These are phyloP conservation scores for Eumeta japonica DNA, from an alignment of 1,140 invertebrate genomes.

Conservation along the genomic window DNA sequence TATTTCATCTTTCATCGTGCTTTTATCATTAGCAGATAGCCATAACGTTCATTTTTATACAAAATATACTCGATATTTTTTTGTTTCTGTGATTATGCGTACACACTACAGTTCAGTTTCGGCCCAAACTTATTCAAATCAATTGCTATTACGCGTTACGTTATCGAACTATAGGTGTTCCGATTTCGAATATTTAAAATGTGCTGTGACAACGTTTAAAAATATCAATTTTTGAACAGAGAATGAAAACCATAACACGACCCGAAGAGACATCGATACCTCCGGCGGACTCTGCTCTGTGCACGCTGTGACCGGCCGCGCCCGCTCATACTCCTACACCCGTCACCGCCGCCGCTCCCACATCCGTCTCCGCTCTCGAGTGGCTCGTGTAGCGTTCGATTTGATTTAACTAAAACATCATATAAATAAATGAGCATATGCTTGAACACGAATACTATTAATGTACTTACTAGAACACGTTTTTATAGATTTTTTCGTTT, in stretches of 20 bases:
- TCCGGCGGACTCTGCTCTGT: constrained; percentile 28
- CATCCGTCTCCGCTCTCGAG: too few relatives aligned
- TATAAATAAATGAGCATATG: too few relatives aligned
- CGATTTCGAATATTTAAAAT: background rate
- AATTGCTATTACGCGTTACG: background rate
- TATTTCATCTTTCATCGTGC: background rate
- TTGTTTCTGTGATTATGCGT: background rate
- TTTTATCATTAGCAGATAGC: background rate
- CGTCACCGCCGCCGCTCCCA: too few relatives aligned
- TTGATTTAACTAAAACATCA: too few relatives aligned
- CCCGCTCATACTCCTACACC: too few relatives aligned
- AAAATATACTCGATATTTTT: too few relatives aligned
- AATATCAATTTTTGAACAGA: constrained; percentile 23
- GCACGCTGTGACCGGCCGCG: constrained; percentile 51
- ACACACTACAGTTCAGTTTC: background rate
- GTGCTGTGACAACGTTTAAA: background rate
- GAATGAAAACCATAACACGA: constrained; percentile 38
- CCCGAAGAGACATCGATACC: constrained; percentile 42
- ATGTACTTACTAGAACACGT: too few relatives aligned
- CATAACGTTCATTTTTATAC: background rate
- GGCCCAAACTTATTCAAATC: background rate
- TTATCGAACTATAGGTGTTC: background rate
- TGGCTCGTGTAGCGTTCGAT: too few relatives aligned
- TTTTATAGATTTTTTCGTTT: too few relatives aligned
- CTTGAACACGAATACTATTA: too few relatives aligned